Conservation (phyloP, 2,113 vertebrate genomes). For the Eulemur macaco region DNA sequence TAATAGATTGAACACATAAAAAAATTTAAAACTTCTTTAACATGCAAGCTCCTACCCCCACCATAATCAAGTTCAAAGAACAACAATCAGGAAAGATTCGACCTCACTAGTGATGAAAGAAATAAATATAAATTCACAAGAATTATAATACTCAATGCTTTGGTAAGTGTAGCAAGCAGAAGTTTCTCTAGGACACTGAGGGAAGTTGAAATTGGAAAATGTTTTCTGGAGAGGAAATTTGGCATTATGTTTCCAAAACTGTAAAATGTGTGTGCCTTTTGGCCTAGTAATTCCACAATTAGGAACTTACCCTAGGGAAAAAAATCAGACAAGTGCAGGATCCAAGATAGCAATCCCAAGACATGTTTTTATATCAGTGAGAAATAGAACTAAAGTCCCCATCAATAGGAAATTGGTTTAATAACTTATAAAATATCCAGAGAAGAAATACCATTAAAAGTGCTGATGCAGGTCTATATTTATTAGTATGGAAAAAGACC, state of each 20-base stretch:
- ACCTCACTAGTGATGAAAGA: neutral
- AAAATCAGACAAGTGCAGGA: neutral
- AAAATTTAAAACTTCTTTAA: neutral
- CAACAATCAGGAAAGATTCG: neutral
- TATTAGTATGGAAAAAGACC: neutral
- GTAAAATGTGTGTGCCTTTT: neutral
- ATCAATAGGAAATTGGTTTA: neutral
- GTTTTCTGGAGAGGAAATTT: neutral
- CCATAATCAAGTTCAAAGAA: neutral
- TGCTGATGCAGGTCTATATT: neutral
- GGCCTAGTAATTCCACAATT: neutral
- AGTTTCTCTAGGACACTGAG: neutral
- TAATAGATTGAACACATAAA: neutral
- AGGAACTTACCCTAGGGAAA: neutral
- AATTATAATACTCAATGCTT: neutral
- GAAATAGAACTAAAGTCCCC: neutral
- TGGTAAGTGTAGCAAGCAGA: neutral
- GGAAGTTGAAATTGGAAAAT: neutral
- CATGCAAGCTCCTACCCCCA: neutral
- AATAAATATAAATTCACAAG: neutral
- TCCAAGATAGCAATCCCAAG: neutral
- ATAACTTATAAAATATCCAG: neutral
- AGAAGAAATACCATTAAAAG: neutral
- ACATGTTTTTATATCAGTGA: neutral
- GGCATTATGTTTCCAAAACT: neutral